phyloP scores from a whole-genome alignment of 2,797 vertebrate genomes.

The Coendou prehensilis region DNA sequence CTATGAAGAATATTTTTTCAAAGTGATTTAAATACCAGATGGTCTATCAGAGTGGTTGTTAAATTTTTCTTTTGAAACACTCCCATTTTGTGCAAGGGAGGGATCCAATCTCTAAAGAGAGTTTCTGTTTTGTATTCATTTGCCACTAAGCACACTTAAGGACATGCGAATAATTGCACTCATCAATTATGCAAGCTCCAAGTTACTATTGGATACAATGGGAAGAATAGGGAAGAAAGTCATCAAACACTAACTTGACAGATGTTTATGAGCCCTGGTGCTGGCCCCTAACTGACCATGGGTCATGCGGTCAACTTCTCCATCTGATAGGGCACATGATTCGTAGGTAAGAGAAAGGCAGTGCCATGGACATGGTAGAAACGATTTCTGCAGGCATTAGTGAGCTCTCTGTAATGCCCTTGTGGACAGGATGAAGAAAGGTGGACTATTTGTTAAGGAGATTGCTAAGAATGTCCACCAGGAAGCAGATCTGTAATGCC shows the following conservation, averaged over 20 bases:
- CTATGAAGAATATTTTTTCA: constrained; percentile 21
- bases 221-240: constrained; percentile 48
- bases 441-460: background rate
- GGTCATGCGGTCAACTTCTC: background rate
- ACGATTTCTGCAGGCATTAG: constrained; percentile 44
- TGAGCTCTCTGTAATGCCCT: background rate
- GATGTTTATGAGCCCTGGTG: constrained; percentile 31
- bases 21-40: constrained; percentile 55
- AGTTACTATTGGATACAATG: constrained; percentile 40
- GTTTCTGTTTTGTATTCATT: background rate
- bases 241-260: constrained; percentile 40
- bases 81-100: background rate
- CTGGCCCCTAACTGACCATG: background rate
- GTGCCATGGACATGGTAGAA: background rate
- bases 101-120: background rate
- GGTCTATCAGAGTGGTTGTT: constrained; percentile 37
- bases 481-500: constrained; percentile 23
- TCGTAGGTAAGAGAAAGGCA: constrained; percentile 41
- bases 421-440: constrained; percentile 60
- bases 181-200: constrained; percentile 40
- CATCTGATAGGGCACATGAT: background rate
- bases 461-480: constrained; percentile 34
- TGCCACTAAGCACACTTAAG: background rate
- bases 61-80: constrained; percentile 50
- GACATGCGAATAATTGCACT: background rate